Evolutionary conservation across 2,888 invertebrate genomes (phyloP).

Genomic region (Ametastegia equiseti): DNA sequence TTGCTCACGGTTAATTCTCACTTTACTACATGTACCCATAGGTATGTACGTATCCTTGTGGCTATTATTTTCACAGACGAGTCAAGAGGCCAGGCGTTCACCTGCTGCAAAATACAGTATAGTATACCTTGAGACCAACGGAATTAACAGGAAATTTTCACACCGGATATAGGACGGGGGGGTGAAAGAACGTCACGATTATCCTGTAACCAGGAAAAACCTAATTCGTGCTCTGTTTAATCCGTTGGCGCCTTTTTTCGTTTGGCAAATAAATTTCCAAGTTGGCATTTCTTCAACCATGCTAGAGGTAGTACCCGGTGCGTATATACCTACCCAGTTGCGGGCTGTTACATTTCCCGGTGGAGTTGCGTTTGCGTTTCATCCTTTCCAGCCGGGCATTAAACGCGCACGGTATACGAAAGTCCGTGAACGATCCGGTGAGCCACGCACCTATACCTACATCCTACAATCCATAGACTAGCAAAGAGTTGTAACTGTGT

Average conservation of each 20-base stretch:
- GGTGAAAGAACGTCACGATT: background rate
- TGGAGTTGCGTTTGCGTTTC: conserved; percentile 53
- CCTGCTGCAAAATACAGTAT: conserved; percentile 14
- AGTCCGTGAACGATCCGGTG: conserved; percentile 25
- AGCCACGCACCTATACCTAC: background rate
- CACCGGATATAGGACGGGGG: background rate
- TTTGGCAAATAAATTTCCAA: conserved; percentile 22
- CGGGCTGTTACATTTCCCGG: conserved; percentile 59
- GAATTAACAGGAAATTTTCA: background rate
- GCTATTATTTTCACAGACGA: background rate
- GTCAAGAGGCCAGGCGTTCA: background rate
- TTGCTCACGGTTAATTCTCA: conserved; percentile 29
- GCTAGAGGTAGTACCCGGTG: conserved; percentile 31
- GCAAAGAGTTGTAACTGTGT: conserved; percentile 19
- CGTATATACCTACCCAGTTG: conserved; percentile 54
- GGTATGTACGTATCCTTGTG: background rate
- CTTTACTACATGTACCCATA: conserved; percentile 10
- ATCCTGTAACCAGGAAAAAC: background rate
- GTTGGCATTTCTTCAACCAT: background rate
- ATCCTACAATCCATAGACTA: background rate
- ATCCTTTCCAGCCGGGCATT: conserved; percentile 43
- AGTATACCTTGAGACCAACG: background rate
- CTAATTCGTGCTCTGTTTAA: conserved; percentile 40
- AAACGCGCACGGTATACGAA: conserved; percentile 27
- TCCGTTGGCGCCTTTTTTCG: conserved; percentile 5